phyloP scores from a whole-genome alignment of 2,888 invertebrate genomes.

The Acleris cristana region DNA sequence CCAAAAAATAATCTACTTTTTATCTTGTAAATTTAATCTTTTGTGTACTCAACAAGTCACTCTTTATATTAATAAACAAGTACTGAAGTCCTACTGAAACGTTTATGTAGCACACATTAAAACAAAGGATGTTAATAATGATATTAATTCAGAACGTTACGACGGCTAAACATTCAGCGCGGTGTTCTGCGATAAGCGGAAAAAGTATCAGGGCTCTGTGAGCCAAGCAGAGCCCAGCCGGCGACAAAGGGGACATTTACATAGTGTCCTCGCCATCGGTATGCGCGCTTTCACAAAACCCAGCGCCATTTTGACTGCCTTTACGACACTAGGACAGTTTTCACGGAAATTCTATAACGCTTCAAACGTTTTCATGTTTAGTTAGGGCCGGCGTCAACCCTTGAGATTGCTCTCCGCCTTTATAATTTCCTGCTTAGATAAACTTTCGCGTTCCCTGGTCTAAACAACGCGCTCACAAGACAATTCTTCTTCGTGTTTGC shows the following conservation, averaged over 20 bases:
- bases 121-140: slow-evolving; percentile 30
- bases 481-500: background rate
- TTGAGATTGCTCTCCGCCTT: slow-evolving; percentile 7
- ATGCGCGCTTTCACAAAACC: slow-evolving; percentile 42
- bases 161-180: slow-evolving; percentile 30
- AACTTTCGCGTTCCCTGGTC: slow-evolving; percentile 19
- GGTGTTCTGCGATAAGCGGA: slow-evolving; percentile 32
- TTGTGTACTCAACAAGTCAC: too few species aligned
- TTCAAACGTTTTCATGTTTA: slow-evolving; percentile 20
- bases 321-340: slow-evolving; percentile 41
- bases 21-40: background rate
- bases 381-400: slow-evolving; percentile 13
- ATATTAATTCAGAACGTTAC: slow-evolving; percentile 30
- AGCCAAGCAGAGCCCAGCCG: slow-evolving; percentile 46
- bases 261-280: slow-evolving; percentile 44
- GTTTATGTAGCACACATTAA: background rate
- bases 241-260: slow-evolving; percentile 49
- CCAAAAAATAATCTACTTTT: background rate
- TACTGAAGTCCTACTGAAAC: background rate
- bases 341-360: slow-evolving; percentile 15
- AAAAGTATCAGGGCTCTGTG: slow-evolving; percentile 42
- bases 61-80: background rate
- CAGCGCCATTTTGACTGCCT: slow-evolving; percentile 37
- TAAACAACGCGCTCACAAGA: slow-evolving; percentile 2
- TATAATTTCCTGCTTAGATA: slow-evolving; percentile 31